A percentile compares a stretch with the other conserved stretches of the same genome.
phyloP scores from a whole-genome alignment of 2,888 invertebrate genomes.

The Notodonta ziczac region DNA sequence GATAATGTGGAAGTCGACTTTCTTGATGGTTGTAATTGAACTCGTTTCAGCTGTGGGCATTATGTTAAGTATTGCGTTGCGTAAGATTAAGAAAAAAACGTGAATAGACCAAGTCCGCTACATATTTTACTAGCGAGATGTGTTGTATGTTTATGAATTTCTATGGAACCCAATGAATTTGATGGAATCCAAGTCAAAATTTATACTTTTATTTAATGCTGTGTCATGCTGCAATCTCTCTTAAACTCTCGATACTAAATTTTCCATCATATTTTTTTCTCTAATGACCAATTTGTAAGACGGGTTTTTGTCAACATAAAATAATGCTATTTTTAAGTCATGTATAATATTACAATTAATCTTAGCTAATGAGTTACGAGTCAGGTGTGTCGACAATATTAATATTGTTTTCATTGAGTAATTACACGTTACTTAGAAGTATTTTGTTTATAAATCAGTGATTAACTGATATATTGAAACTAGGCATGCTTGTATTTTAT shows the following conservation, averaged over 20 bases:
- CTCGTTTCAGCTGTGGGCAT: not conserved
- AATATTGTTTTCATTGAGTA: not conserved
- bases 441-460: not conserved
- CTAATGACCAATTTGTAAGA: no score
- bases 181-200: no score
- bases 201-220: no score
- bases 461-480: not conserved
- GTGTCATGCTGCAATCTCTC: no score
- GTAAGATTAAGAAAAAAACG: not conserved
- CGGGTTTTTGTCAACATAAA: no score
- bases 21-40: not conserved
- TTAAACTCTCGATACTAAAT: no score
- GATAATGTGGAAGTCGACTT: not conserved
- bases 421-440: not conserved
- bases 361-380: not conserved
- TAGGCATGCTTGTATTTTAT: not conserved
- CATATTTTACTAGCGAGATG: no score
- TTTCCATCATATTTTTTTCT: no score
- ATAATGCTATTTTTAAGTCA: not conserved
- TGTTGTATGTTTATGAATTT: no score
- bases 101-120: no score
- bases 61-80: not conserved
- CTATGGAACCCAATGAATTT: no score
- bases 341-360: not conserved
- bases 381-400: not conserved